Conservation (phyloP, 2,888 invertebrate genomes). For the Perdita meconis region DNA sequence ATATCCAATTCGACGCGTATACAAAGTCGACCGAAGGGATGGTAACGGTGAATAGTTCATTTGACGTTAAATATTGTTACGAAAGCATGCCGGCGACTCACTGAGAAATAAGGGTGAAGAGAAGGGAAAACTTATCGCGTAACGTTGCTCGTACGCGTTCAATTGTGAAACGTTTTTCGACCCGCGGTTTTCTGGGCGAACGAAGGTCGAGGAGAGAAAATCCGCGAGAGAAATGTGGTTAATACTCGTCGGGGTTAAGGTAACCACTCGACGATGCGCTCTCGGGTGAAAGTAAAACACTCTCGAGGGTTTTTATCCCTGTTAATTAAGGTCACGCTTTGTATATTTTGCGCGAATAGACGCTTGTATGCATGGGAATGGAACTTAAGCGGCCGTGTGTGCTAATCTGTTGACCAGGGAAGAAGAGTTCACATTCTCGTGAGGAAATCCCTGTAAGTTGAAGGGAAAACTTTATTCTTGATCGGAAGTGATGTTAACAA, state of each 20-base stretch:
- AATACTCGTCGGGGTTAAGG: neutral
- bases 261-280: too few relatives aligned
- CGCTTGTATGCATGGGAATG: too few relatives aligned
- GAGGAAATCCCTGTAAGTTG: too few relatives aligned
- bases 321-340: too few relatives aligned
- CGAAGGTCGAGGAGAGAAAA: neutral
- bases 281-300: neutral
- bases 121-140: conserved; percentile 7
- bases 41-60: conserved; percentile 42
- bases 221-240: neutral
- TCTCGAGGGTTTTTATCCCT: too few relatives aligned
- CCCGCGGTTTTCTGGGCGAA: neutral
- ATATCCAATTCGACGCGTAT: conserved; percentile 49
- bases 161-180: conserved; percentile 11
- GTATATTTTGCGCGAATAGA: too few relatives aligned
- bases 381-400: too few relatives aligned
- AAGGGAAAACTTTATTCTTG: too few relatives aligned
- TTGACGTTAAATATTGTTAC: conserved; percentile 31
- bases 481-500: too few relatives aligned
- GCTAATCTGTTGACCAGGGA: too few relatives aligned
- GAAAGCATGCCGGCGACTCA: too few relatives aligned
- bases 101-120: neutral
- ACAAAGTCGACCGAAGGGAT: conserved; percentile 11
- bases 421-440: too few relatives aligned
- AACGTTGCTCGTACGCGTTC: neutral